Percentiles rank a stretch among this genome's conserved stretches.
phyloP scores from a whole-genome alignment of 30 jellyfish, hydroid and myxozoan genomes.

The Aurelia sp. region DNA sequence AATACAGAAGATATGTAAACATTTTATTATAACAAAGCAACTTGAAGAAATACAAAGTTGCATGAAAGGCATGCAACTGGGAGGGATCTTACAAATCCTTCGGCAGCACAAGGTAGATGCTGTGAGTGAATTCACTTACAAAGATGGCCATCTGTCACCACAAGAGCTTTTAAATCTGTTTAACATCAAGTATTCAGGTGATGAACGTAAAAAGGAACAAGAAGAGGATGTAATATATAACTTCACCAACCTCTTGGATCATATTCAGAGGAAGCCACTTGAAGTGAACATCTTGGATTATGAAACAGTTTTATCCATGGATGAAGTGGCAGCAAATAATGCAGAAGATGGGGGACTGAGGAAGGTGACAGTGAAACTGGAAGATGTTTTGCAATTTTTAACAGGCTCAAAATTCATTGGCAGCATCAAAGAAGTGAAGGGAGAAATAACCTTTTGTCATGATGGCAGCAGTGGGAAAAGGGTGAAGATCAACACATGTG shows the following conservation, averaged over 20 bases:
- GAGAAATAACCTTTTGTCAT: conserved; percentile 19
- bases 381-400: conserved; percentile 21
- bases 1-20: conserved; percentile 8
- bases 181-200: conserved; percentile 8
- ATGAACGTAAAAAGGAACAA: not conserved
- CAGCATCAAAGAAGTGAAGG: conserved; percentile 19
- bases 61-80: conserved; percentile 39
- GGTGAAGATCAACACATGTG: conserved; percentile 17
- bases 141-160: conserved; percentile 20
- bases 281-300: conserved; percentile 16
- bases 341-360: conserved; percentile 22
- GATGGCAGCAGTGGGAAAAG: conserved; percentile 3
- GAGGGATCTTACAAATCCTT: conserved; percentile 12
- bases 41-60: conserved; percentile 38
- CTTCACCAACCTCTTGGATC: conserved; percentile 24
- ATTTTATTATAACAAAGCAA: conserved; percentile 21
- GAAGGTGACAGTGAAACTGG: conserved; percentile 12
- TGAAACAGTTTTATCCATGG: conserved; percentile 20
- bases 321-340: conserved; percentile 4
- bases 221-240: conserved; percentile 28
- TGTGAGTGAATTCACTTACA: conserved; percentile 10
- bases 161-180: conserved; percentile 17
- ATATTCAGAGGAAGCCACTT: conserved; percentile 22
- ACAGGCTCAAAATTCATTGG: conserved; percentile 32
- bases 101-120: conserved; percentile 34